phyloP scores from a whole-genome alignment of 2,797 vertebrate species.

The Picus viridis region DNA sequence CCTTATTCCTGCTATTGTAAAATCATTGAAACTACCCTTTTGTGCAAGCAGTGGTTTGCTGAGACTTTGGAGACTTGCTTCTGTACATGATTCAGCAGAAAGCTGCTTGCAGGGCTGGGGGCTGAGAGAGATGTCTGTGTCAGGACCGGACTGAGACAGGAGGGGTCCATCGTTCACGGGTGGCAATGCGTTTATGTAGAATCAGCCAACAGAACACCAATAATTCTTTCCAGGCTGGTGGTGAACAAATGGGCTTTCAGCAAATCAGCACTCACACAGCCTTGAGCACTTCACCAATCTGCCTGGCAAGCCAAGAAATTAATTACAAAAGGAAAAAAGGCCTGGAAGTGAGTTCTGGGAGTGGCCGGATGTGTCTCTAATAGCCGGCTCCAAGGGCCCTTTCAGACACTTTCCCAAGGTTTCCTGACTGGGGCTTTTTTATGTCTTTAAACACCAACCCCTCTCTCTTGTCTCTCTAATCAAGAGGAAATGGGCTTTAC shows the following conservation, averaged over 20 bases:
- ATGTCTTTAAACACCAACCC: slow-evolving; percentile 66
- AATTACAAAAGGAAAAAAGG: slow-evolving; percentile 52
- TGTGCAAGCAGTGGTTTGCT: not conserved
- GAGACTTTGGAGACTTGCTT: not conserved
- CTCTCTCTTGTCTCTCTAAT: slow-evolving; percentile 64
- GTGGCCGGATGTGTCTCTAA: slow-evolving; percentile 66
- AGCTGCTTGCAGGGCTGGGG: not conserved
- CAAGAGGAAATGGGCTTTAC: slow-evolving; percentile 77
- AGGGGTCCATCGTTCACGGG: not conserved
- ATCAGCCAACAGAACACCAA: not conserved
- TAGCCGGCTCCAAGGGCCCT: slow-evolving; percentile 67
- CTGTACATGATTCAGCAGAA: not conserved
- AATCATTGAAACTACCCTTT: not conserved
- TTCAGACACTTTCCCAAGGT: slow-evolving; percentile 73
- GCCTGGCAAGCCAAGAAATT: slow-evolving; percentile 43
- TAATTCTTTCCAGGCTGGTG: slow-evolving; percentile 10
- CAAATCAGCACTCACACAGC: slow-evolving; percentile 4
- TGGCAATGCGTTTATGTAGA: slow-evolving; percentile 6
- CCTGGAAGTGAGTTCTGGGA: slow-evolving; percentile 68
- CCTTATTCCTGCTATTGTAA: not conserved
- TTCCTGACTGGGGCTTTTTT: slow-evolving; percentile 74
- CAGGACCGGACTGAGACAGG: not conserved
- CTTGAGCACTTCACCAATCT: slow-evolving; percentile 45
- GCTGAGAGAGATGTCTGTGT: not conserved
- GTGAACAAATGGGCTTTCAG: slow-evolving; percentile 26